A percentile compares a stretch with the other conserved stretches of the same genome.
Conservation (phyloP, 23 tunicate genomes). For the Oikopleura dioica region DNA sequence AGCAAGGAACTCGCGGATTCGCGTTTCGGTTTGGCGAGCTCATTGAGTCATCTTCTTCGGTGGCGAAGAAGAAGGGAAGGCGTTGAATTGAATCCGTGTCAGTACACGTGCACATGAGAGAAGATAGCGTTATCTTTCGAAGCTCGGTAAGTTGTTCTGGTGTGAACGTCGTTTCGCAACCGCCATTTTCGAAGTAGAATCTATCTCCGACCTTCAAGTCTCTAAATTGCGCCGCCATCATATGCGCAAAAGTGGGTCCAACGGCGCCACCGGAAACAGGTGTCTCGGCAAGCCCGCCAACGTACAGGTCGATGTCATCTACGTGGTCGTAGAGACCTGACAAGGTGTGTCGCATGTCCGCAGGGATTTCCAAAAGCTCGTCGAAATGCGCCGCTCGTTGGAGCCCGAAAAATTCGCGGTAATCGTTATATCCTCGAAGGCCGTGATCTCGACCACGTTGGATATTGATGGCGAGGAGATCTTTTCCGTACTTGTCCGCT, state of each 20-base stretch:
- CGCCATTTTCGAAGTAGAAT: constrained; percentile 77
- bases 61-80: constrained; percentile 21
- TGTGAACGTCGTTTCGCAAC: constrained; percentile 24
- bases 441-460: constrained; percentile 88
- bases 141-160: constrained; percentile 43
- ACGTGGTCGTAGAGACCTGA: constrained; percentile 23
- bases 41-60: not conserved
- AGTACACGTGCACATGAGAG: constrained; percentile 23
- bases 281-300: constrained; percentile 42
- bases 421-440: constrained; percentile 51
- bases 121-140: constrained; percentile 19
- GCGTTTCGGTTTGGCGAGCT: not conserved
- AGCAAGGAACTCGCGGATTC: constrained; percentile 26
- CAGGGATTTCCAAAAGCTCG: constrained; percentile 29
- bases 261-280: constrained; percentile 31
- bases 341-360: constrained; percentile 15
- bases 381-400: constrained; percentile 18
- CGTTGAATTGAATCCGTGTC: constrained; percentile 40
- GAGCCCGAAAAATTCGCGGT: constrained; percentile 43
- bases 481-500: constrained; percentile 31
- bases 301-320: constrained; percentile 51
- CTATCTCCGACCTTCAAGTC: constrained; percentile 49
- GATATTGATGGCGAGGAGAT: constrained; percentile 49
- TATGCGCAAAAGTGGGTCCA: constrained; percentile 71
- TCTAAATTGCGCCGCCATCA: constrained; percentile 53